Evolutionary conservation across 2,113 vertebrate species (phyloP).

Genomic region (Ovis canadensis): DNA sequence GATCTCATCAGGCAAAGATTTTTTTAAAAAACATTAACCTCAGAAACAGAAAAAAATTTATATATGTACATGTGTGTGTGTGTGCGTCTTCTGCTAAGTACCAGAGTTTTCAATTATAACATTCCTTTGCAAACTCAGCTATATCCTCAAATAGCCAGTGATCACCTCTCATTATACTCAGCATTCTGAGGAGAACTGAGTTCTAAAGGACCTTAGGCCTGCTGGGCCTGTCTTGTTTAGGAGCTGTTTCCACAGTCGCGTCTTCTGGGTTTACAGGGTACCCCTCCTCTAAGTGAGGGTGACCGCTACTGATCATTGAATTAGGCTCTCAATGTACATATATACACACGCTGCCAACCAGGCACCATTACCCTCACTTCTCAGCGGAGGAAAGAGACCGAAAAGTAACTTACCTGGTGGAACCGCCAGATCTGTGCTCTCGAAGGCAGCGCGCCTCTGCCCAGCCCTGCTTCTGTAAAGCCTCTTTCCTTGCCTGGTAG

Average conservation of each 20-base stretch:
- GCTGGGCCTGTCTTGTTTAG: background rate
- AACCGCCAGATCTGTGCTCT: fast-evolving
- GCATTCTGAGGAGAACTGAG: conserved; percentile 2
- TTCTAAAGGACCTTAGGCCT: conserved; percentile 24
- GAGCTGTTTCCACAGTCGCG: too few relatives aligned
- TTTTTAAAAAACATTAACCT: conserved; percentile 66
- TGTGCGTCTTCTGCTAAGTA: conserved; percentile 51
- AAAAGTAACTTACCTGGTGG: background rate
- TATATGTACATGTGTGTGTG: background rate
- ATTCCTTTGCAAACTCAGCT: conserved; percentile 53
- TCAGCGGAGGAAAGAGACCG: background rate
- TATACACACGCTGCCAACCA: fast-evolving
- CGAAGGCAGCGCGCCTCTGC: background rate
- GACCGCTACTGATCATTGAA: fast-evolving
- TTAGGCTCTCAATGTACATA: fast-evolving
- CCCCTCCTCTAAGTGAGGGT: background rate
- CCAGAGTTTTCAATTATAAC: conserved; percentile 46
- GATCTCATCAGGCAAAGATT: conserved; percentile 63
- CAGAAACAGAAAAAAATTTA: background rate
- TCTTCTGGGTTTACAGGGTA: fast-evolving
- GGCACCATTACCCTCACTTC: background rate
- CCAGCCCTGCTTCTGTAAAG: background rate
- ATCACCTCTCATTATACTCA: conserved; percentile 58
- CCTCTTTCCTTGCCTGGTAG: background rate
- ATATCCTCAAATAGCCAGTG: conserved; percentile 71